Base-by-base conservation (phyloP, 2,113 vertebrate species). In the Emydura subglobosa region DNA sequence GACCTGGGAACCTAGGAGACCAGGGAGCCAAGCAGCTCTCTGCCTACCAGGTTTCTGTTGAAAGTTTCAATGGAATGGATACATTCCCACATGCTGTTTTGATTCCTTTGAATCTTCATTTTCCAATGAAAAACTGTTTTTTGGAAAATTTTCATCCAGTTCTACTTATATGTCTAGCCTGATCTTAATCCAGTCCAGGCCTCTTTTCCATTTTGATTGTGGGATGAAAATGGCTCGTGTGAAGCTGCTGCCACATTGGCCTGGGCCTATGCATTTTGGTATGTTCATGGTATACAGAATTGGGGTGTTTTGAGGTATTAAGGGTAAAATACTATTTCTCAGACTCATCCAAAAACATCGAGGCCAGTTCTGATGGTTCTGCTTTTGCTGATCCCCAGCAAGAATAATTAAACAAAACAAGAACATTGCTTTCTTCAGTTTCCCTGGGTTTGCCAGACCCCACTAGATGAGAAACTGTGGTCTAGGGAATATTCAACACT, bases 1-100 rank as follows among this genome's bases (percentile, higher is more conserved):
- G 4, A 11, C 72, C 59, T 79, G 54, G 10, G 10, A 47, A 3
- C 51, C 51, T 82, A 24, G 14, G 12, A 82, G 22, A 29, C 3
- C 0, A 0, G 2, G 4, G 14, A 5, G 49, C 34, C 79, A 19
- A 24, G 19, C 0, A 2, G 27, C 12, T 85, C 17, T 2, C n/a
- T 59, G 53, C 1, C 39, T 88, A 16, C 2, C 19, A 65, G 2
- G 53, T 8, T 79, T 82, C 10, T 13, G 16, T 31, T 2, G 79
- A 5, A 9, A 12, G 2, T 54, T 83, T 27, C 61, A 50, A 9
- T 51, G 24, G 42, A 76, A 44, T 24, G 13, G 42, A 76, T 39
- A 27, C 21, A 24, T 44, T 76, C 74, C 11, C 42, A 27, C 42
- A 76, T 42, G 25, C 6, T 85, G 50, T 3, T 82, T 53, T 22